Evolutionary conservation across 1,140 invertebrate genomes (phyloP), one percentile per base, ranked within the genome.

Genomic region (Cyphomyrmex costatus): DNA sequence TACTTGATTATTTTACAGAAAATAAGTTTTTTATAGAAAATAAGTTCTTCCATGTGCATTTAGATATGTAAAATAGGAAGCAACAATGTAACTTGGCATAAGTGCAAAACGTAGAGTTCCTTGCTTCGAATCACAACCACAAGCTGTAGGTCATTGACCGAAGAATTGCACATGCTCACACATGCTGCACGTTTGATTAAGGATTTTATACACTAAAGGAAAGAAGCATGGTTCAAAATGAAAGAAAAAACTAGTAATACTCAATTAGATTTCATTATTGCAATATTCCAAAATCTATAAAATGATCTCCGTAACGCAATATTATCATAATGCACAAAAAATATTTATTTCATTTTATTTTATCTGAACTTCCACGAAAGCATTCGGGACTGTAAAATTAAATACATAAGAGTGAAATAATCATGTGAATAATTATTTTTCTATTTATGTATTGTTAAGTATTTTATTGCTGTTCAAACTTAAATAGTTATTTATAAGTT

Each of bases 121-220:
- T 89, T 87, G 90, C 91, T 89, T 88, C 88, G 89, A 92, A 93
- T 93, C 10, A 21, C n/a, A 66, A 66, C 88, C 88, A 91, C 88
- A 90, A 91, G 87, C 70, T 74, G n/a, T 71, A 92, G 93, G 92
- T 94, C 93, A 86, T 94, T 94, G 93, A 87, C 92, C 84, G 84
- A 66, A 66, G 63, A 42, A 42, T 51, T 36, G 53, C 46, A 49
- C 83, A 58, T 19, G 84, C 36, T 42, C 36, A 42, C 36, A 42
- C n/a, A n/a, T n/a, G n/a, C n/a, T 42, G 74, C 74, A 77, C 70
- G 76, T 27, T 79, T 24, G 16, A 21, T 49, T 61, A n/a, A 51
- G 5, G 30, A 14, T 42, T 8, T 27, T 56, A 73, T 7, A 42
- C 2, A 27, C 0, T 53, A 24, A 53, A 56, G 8, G 6, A 79